phyloP scores from a whole-genome alignment of 2,797 vertebrate species.

The Babyrousa celebensis region DNA sequence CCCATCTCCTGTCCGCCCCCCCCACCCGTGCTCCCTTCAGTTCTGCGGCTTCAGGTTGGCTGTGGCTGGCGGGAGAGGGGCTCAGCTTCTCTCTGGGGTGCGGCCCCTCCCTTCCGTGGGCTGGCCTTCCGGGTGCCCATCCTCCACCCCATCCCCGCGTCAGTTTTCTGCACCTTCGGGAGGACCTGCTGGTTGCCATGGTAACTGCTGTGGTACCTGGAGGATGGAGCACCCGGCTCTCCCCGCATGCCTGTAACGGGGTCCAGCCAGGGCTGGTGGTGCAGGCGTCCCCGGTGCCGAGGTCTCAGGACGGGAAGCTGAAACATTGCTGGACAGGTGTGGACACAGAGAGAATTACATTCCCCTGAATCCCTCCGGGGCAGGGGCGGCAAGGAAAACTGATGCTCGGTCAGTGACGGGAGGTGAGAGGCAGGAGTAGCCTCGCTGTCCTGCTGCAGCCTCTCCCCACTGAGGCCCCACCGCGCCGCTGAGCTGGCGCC shows the following conservation, averaged over 20 bases:
- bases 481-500: background rate
- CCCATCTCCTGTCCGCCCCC: background rate
- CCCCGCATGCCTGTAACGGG: background rate
- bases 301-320: background rate
- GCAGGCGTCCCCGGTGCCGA: background rate
- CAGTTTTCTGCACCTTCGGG: background rate
- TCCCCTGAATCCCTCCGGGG: conserved; percentile 8
- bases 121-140: background rate
- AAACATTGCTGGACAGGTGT: background rate
- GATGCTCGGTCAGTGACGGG: background rate
- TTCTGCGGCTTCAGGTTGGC: background rate
- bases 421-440: background rate
- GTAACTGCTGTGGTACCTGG: conserved; percentile 1
- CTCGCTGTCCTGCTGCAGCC: accelerated
- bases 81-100: background rate
- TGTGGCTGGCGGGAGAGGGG: too few species aligned
- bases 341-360: background rate
- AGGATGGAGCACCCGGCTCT: background rate
- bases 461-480: conserved; percentile 5
- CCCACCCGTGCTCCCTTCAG: background rate
- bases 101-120: background rate
- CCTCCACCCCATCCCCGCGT: background rate
- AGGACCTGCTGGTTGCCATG: conserved; percentile 60
- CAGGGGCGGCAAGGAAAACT: too few species aligned
- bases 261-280: background rate